Evolutionary conservation across 2,113 vertebrate genomes (phyloP).

Genomic region (Anoura caudifer): DNA sequence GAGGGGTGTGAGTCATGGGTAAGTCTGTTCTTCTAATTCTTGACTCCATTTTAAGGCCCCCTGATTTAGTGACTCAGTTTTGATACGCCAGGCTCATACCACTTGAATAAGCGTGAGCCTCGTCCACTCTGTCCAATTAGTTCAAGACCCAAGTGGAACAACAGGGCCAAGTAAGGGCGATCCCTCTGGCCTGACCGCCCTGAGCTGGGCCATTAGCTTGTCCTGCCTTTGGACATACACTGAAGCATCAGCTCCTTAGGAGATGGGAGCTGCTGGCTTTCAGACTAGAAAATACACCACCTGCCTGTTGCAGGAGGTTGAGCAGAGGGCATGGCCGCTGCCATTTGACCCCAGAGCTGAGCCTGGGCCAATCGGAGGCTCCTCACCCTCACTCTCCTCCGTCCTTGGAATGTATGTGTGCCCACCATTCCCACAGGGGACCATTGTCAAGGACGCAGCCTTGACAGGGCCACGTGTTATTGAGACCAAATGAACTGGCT

Average conservation of each 20-base stretch:
- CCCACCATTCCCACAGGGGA: not conserved
- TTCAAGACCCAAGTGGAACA: not conserved
- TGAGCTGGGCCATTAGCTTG: not conserved
- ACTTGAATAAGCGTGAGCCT: not conserved
- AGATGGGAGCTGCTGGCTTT: not conserved
- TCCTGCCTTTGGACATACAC: not conserved
- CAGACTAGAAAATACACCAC: too few species aligned
- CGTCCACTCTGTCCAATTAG: not conserved
- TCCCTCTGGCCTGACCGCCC: not conserved
- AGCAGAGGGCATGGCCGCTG: not conserved
- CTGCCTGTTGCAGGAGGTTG: not conserved
- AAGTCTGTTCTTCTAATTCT: not conserved
- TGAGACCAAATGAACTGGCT: not conserved
- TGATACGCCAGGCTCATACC: not conserved
- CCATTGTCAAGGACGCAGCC: not conserved
- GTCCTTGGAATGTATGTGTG: not conserved
- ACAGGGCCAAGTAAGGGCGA: not conserved
- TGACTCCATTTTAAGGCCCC: not conserved
- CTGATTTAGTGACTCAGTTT: not conserved
- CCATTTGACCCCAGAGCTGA: not conserved
- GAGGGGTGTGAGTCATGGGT: too few species aligned
- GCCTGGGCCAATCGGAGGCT: rapidly evolving
- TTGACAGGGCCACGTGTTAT: not conserved
- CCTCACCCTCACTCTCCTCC: rapidly evolving
- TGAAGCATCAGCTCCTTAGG: not conserved